These are phyloP conservation scores for Coronaproctus castanopsis DNA, from an alignment of 2,888 invertebrate genomes.

Conservation along the genomic window DNA sequence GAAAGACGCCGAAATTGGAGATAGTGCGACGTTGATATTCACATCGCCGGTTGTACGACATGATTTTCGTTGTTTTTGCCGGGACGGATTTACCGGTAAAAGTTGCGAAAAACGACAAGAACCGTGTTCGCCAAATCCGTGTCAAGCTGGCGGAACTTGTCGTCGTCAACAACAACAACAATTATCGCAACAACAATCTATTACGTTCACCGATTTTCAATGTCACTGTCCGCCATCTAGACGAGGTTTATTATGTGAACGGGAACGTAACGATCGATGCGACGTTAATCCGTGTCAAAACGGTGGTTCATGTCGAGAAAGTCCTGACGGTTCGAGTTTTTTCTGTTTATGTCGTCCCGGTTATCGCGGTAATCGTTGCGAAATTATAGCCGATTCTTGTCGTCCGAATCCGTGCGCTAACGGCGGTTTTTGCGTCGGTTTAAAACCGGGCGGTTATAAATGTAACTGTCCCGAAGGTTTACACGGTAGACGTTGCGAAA, in stretches of 20 bases:
- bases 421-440: conserved; percentile 68
- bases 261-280: conserved; percentile 65
- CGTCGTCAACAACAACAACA: conserved; percentile 57
- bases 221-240: conserved; percentile 58
- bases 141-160: conserved; percentile 65
- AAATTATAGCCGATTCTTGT: conserved; percentile 71
- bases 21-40: conserved; percentile 59
- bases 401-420: conserved; percentile 80
- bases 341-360: conserved; percentile 82
- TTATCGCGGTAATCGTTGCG: conserved; percentile 77
- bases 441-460: conserved; percentile 56
- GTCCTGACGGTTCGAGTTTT: conserved; percentile 68
- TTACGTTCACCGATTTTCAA: conserved; percentile 63
- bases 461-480: conserved; percentile 65
- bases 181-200: no score
- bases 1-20: conserved; percentile 49
- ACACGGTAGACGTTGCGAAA: conserved; percentile 79
- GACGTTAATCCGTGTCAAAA: conserved; percentile 71
- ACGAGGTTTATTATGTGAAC: conserved; percentile 66
- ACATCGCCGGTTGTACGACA: conserved; percentile 62
- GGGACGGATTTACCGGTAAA: conserved; percentile 61
- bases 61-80: conserved; percentile 59
- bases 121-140: conserved; percentile 78
- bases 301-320: conserved; percentile 76
- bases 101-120: conserved; percentile 71